Percentiles rank a stretch among this genome's conserved stretches.
phyloP scores from a whole-genome alignment of 2,888 invertebrate species.

The Melieria picta region DNA sequence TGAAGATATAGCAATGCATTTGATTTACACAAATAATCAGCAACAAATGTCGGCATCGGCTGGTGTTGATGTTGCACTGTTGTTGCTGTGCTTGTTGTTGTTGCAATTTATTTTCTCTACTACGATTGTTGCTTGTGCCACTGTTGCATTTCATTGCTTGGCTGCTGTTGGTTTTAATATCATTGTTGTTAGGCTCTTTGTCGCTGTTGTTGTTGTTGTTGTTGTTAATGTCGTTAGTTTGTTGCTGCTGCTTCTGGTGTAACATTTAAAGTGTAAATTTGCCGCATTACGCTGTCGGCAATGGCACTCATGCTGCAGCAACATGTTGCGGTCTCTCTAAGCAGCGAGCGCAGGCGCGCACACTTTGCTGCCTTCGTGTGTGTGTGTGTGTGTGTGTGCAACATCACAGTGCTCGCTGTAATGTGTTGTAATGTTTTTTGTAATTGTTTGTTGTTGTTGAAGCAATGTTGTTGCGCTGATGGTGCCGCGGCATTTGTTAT shows the following conservation, averaged over 20 bases:
- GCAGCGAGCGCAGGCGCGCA: conserved; percentile 16
- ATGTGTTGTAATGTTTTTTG: conserved; percentile 23
- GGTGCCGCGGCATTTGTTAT: conserved; percentile 6
- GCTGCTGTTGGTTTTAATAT: background rate
- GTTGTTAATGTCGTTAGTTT: conserved; percentile 1
- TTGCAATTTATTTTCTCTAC: too few relatives aligned
- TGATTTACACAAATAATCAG: too few relatives aligned
- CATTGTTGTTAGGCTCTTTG: background rate
- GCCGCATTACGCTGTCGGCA: conserved; percentile 6
- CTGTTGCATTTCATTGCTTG: background rate
- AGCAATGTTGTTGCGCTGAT: conserved; percentile 1
- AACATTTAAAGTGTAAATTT: conserved; percentile 27
- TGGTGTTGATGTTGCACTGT: too few relatives aligned
- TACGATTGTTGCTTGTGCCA: too few relatives aligned
- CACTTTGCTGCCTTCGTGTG: background rate
- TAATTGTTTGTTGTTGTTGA: conserved; percentile 23
- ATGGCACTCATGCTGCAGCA: background rate
- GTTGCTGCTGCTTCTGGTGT: conserved; percentile 2
- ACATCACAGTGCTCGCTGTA: background rate
- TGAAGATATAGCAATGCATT: too few relatives aligned
- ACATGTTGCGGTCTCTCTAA: background rate
- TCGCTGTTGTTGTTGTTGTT: background rate
- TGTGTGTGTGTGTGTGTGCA: background rate
- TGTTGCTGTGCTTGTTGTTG: too few relatives aligned
- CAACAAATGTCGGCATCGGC: too few relatives aligned